Evolutionary conservation across 2,113 vertebrate species (phyloP).

Genomic region (Uria lomvia): DNA sequence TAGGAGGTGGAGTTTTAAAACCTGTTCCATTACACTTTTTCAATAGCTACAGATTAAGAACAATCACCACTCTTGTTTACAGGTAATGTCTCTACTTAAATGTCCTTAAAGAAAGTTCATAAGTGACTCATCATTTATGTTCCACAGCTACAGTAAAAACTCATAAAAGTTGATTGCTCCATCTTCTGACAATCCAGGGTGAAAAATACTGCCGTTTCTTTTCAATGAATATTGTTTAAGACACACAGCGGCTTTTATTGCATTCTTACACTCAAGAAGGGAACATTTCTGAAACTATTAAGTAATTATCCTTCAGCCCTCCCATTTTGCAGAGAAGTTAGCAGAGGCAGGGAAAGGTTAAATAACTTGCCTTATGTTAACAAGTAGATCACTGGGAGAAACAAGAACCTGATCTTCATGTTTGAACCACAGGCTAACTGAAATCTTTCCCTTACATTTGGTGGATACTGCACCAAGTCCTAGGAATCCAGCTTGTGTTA

Average conservation of each 20-base stretch:
- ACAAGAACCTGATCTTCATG: not conserved
- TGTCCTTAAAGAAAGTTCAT: not conserved
- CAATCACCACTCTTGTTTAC: not conserved
- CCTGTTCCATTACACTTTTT: not conserved
- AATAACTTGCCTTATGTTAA: not conserved
- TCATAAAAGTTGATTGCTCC: not conserved
- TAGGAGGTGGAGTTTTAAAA: not conserved
- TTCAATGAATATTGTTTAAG: not conserved
- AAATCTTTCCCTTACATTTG: not conserved
- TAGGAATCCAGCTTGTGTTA: not conserved
- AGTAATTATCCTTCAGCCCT: not conserved
- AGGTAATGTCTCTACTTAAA: not conserved
- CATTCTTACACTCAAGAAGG: not conserved
- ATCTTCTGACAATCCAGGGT: not conserved
- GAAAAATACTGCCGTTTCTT: not conserved
- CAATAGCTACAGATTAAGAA: not conserved
- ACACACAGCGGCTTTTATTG: not conserved
- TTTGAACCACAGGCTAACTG: not conserved
- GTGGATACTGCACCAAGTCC: not conserved
- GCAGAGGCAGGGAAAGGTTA: not conserved
- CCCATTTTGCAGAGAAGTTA: not conserved
- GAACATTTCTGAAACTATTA: not conserved
- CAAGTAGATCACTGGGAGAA: not conserved
- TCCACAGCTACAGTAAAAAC: not conserved
- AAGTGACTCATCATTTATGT: not conserved